Percentiles rank a stretch among this genome's conserved stretches.
phyloP scores from a whole-genome alignment of 2,113 vertebrate genomes.

The Myodes glareolus region DNA sequence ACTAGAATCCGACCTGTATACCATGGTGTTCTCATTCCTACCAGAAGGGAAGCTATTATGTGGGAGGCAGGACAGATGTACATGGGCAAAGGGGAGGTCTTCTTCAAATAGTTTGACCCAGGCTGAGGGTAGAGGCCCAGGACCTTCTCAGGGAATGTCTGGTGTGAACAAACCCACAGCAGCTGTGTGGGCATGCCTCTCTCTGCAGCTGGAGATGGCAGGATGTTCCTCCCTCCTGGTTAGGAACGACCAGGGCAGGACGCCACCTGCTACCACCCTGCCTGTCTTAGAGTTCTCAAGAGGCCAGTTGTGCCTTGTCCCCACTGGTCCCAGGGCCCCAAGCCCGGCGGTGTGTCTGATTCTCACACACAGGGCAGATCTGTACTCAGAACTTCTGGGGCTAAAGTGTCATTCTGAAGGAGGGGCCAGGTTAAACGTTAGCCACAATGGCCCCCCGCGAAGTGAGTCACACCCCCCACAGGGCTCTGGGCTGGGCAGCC shows the following conservation, averaged over 20 bases:
- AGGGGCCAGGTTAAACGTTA: constrained; percentile 71
- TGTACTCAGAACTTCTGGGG: not conserved
- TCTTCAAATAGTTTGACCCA: not conserved
- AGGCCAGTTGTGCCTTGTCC: accelerated
- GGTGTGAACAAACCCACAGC: not conserved
- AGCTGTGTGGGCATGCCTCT: not conserved
- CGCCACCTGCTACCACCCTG: not conserved
- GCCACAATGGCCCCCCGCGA: constrained; percentile 67
- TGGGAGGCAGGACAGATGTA: not conserved
- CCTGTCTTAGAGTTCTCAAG: not conserved
- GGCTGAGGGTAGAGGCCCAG: not conserved
- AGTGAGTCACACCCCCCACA: constrained; percentile 63
- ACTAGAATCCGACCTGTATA: accelerated
- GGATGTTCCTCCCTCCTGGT: not conserved
- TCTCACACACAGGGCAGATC: not conserved
- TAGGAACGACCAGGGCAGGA: not conserved
- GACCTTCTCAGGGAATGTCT: not conserved
- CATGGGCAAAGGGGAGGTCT: no score
- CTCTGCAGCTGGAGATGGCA: not conserved
- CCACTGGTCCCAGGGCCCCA: not conserved
- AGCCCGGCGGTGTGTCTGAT: not conserved
- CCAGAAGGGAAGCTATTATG: not conserved
- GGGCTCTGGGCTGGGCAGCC: constrained; percentile 25
- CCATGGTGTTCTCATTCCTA: not conserved
- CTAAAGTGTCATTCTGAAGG: constrained; percentile 17